phyloP scores from a whole-genome alignment of 2,797 vertebrate genomes.

The Trachops cirrhosus region DNA sequence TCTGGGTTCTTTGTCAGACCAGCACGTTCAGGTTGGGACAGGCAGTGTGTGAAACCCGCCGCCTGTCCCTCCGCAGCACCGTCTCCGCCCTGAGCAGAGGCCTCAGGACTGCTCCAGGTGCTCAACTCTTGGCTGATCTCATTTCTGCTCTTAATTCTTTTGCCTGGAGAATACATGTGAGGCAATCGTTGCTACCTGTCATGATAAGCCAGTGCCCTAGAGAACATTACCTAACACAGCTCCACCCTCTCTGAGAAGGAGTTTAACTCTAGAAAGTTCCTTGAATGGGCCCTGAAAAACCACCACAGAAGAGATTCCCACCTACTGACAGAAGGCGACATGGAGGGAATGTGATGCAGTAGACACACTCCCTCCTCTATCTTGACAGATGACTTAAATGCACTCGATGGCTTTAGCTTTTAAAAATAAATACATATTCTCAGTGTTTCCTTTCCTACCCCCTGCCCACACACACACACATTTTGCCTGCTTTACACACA shows the following conservation, averaged over 20 bases:
- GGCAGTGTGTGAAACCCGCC: conserved; percentile 59
- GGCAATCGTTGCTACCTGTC: conserved; percentile 70
- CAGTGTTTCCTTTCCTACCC: neutral
- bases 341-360: neutral
- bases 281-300: neutral
- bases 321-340: neutral
- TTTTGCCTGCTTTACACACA: neutral
- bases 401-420: neutral
- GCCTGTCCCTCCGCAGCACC: conserved; percentile 58
- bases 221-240: conserved; percentile 60
- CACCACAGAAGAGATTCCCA: neutral
- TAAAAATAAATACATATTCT: neutral
- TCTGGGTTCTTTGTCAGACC: neutral
- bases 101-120: conserved; percentile 63
- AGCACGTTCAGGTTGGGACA: conserved; percentile 73
- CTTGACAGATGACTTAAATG: neutral
- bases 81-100: conserved; percentile 76
- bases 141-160: conserved; percentile 69
- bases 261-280: conserved; percentile 36
- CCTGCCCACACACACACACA: too few relatives aligned
- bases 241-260: conserved; percentile 51
- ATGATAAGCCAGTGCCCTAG: conserved; percentile 64
- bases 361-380: neutral
- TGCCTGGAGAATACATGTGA: conserved; percentile 69
- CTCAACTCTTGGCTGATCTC: conserved; percentile 54